Percentiles rank a stretch among this genome's conserved stretches.
Conservation (phyloP, 2,797 vertebrate species). For the Cirrhinus molitorella region DNA sequence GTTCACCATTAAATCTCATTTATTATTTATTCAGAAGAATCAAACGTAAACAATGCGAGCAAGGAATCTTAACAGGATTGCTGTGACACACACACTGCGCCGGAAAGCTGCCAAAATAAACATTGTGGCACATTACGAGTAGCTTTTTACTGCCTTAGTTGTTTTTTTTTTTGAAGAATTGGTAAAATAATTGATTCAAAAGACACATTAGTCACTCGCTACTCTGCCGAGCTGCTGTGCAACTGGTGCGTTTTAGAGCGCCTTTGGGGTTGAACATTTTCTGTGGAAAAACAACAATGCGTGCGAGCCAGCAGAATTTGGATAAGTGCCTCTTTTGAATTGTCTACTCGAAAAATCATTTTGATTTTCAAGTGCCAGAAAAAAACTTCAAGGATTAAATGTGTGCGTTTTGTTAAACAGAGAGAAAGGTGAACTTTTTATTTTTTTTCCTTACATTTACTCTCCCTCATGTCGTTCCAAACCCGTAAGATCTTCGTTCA, state of each 20-base stretch:
- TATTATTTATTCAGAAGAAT: constrained; percentile 29
- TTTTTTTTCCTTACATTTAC: too few relatives aligned
- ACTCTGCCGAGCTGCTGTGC: neutral
- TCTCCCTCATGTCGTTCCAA: too few relatives aligned
- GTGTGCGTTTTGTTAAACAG: neutral
- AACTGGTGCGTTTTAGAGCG: constrained; percentile 8
- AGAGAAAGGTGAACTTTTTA: neutral
- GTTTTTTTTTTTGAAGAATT: neutral
- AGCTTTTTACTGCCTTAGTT: neutral
- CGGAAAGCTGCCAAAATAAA: constrained; percentile 38
- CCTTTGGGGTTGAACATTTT: neutral
- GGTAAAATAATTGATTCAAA: neutral
- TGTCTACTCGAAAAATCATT: constrained; percentile 14
- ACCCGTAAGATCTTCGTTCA: too few relatives aligned
- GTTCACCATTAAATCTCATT: constrained; percentile 21
- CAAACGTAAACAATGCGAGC: constrained; percentile 20
- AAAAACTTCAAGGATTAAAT: neutral
- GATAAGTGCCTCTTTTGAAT: constrained; percentile 11
- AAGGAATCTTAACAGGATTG: constrained; percentile 36
- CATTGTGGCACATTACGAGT: neutral
- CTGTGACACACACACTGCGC: neutral
- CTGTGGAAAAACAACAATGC: neutral
- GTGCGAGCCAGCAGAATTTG: neutral
- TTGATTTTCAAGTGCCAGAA: neutral
- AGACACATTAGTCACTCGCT: neutral